These are phyloP conservation scores for Atherinosoma microstoma DNA, from an alignment of 2,797 vertebrate species.

Conservation along the genomic window DNA sequence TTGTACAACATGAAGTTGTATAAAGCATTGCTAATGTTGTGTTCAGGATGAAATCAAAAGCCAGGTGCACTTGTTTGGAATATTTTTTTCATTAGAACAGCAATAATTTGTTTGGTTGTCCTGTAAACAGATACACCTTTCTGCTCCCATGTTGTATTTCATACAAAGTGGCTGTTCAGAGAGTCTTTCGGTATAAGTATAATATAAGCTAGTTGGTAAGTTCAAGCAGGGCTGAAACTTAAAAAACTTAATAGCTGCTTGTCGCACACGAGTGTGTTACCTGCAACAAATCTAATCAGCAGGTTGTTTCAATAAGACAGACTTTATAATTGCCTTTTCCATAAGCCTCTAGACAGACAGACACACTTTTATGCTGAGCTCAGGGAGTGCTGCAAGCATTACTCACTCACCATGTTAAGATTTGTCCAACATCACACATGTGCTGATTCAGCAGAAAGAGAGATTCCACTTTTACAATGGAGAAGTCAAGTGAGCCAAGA, in stretches of 20 bases:
- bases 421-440: slow-evolving; percentile 46
- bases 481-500: slow-evolving; percentile 30
- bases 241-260: neutral
- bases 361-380: slow-evolving; percentile 59
- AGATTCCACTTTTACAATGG: slow-evolving; percentile 35
- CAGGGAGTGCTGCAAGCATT: slow-evolving; percentile 38
- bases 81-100: neutral
- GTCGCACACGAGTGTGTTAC: no score
- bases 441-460: slow-evolving; percentile 42
- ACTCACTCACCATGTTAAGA: slow-evolving; percentile 60
- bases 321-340: slow-evolving; percentile 47
- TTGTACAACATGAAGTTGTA: neutral
- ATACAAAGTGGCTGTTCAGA: neutral
- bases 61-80: neutral
- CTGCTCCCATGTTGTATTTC: neutral
- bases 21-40: neutral
- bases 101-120: neutral
- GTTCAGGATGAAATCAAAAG: neutral
- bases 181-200: neutral
- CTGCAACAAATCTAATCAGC: slow-evolving; percentile 23
- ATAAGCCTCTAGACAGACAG: slow-evolving; percentile 64
- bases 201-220: neutral
- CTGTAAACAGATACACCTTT: neutral
- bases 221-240: neutral
- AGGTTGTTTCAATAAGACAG: slow-evolving; percentile 37